Evolutionary conservation across 2,113 vertebrate species (phyloP).

Genomic region (Platanista minor): DNA sequence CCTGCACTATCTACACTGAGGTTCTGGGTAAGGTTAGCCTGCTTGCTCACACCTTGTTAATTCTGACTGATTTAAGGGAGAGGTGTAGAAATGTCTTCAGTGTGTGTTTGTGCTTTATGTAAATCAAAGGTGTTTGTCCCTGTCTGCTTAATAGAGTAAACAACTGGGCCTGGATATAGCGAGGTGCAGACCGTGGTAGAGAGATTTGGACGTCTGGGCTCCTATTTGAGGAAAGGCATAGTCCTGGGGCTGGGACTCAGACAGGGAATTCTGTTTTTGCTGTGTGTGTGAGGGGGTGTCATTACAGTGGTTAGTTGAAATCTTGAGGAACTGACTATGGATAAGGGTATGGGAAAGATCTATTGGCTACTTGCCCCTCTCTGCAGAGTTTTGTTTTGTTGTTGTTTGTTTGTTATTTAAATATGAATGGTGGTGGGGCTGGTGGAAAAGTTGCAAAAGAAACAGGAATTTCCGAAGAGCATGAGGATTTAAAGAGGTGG

Average conservation of each 20-base stretch:
- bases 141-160: neutral
- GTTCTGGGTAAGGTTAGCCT: neutral
- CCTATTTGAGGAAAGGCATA: neutral
- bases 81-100: neutral
- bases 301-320: neutral
- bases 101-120: neutral
- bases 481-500: neutral
- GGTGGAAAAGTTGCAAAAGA: neutral
- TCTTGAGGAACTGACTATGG: neutral
- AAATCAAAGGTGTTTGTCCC: neutral
- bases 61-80: neutral
- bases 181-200: neutral
- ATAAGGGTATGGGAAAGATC: neutral
- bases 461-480: neutral
- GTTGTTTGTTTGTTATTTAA: neutral
- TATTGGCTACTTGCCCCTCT: neutral
- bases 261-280: neutral
- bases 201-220: neutral
- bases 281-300: neutral
- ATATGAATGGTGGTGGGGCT: neutral
- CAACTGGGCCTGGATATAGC: neutral
- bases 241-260: neutral
- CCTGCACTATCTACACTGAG: neutral
- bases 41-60: neutral
- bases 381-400: neutral